phyloP scores from a whole-genome alignment of 2,888 invertebrate genomes.

The Drosophila sordidapex region DNA sequence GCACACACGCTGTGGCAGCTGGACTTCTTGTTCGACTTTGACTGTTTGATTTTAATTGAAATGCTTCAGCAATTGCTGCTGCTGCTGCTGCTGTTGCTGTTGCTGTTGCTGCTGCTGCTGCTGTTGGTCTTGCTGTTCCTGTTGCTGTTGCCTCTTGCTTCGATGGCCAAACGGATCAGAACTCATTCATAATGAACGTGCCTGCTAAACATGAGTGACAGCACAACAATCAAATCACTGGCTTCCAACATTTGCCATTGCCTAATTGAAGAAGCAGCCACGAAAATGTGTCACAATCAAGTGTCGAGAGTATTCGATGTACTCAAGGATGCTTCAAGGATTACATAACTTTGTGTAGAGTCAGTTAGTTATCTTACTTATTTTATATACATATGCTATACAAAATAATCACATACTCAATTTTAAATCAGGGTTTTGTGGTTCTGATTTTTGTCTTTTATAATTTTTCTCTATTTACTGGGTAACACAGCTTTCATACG shows the following conservation, averaged over 20 bases:
- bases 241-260: constrained; percentile 29
- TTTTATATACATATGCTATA: not conserved
- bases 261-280: constrained; percentile 52
- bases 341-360: not conserved
- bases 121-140: not conserved
- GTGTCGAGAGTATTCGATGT: not conserved
- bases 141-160: constrained; percentile 7
- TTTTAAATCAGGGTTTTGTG: not conserved
- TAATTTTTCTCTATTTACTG: not conserved
- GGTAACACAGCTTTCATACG: constrained; percentile 37
- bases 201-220: constrained; percentile 59
- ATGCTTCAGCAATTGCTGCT: constrained; percentile 62
- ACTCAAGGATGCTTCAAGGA: too few relatives aligned
- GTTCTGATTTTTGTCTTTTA: not conserved
- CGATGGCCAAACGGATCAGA: constrained; percentile 67
- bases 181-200: constrained; percentile 67
- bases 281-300: not conserved
- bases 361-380: not conserved
- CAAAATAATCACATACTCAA: not conserved
- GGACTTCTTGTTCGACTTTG: constrained; percentile 46
- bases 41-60: constrained; percentile 71
- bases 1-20: constrained; percentile 38
- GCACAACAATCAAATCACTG: constrained; percentile 54
- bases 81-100: not conserved
- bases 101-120: too few relatives aligned